Conservation (phyloP, 2,888 invertebrate species). For the Ennomos fuscantarius region DNA sequence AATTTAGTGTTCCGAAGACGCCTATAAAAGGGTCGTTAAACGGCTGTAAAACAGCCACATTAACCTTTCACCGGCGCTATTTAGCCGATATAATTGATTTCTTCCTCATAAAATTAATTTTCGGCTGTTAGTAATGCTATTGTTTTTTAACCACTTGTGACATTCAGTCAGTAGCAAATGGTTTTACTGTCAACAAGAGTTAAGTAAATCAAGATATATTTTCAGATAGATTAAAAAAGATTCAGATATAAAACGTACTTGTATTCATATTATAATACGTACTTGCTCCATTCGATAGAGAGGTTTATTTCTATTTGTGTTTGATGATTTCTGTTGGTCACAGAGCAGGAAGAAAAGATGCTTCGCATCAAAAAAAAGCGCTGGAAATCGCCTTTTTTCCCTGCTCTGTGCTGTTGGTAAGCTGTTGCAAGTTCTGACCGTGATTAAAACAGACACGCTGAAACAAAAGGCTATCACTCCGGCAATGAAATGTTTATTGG, state of each 20-base stretch:
- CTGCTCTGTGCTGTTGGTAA: not conserved
- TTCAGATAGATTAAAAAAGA: no score
- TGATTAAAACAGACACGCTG: conserved; percentile 29
- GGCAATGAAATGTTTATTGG: conserved; percentile 35
- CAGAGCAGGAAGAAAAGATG: no score
- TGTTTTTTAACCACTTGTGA: conserved; percentile 1
- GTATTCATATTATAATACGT: no score
- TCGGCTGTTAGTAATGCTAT: conserved; percentile 32
- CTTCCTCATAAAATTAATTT: conserved; percentile 54
- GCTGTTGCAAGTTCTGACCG: not conserved
- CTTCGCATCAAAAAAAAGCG: no score
- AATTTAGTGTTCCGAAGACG: conserved; percentile 69
- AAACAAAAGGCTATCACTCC: conserved; percentile 50
- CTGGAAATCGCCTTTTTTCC: no score
- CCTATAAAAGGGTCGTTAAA: conserved; percentile 70
- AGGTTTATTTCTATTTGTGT: no score
- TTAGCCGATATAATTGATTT: conserved; percentile 69
- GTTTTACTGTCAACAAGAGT: no score
- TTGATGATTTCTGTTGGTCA: no score
- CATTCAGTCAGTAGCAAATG: no score
- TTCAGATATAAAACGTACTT: no score
- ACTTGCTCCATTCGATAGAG: no score
- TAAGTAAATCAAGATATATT: no score
- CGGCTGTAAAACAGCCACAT: conserved; percentile 71
- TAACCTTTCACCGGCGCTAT: conserved; percentile 73